Base-by-base conservation (phyloP, 2,113 vertebrate genomes). In the Microtus pennsylvanicus region DNA sequence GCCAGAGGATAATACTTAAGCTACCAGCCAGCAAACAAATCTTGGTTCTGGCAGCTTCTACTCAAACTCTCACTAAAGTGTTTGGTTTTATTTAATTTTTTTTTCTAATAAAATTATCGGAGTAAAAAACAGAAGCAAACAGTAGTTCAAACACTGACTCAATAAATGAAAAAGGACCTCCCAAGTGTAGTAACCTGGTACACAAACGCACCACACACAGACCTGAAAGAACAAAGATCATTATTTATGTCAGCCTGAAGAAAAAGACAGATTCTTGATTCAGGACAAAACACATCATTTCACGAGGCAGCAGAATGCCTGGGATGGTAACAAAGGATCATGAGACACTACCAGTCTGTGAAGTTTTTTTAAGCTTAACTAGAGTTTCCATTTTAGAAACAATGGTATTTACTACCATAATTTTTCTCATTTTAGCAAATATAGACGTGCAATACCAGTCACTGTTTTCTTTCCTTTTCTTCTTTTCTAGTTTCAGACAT, bases 201-300 rank as follows among this genome's bases (percentile, higher is more conserved):
- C 65, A 89, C 13, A 3, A 91, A 88, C 50, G n/a, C 76, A 91
- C 90, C 94, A 97, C 96, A 97, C 76, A 95, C 58, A 93, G 65
- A 94, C 97, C 26, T 93, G 42, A 96, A 96, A 94, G 93, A 94
- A 97, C 90, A 97, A 96, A 95, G 94, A 92, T 92, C 77, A 87
- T 94, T 96, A 95, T 94, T 96, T 96, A 93, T 93, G 88, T 96
- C 97, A 97, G 89, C 58, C 33, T 80, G 89, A 93, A 94, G 91
- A 96, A 92, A 92, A 93, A 78, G 42, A 22, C 75, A 92, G 69
- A 94, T 88, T 94, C 90, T 92, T 94, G 86, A 94, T 85, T 93
- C 63, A 89, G 93, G 88, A 95, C 90, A 52, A 70, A 96, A 93
- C 95, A 92, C 88, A 96, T 95, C 88, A 96, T 93, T 97, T 97